Base-by-base conservation (phyloP, 2,113 vertebrate species). In the Taxidea taxus region DNA sequence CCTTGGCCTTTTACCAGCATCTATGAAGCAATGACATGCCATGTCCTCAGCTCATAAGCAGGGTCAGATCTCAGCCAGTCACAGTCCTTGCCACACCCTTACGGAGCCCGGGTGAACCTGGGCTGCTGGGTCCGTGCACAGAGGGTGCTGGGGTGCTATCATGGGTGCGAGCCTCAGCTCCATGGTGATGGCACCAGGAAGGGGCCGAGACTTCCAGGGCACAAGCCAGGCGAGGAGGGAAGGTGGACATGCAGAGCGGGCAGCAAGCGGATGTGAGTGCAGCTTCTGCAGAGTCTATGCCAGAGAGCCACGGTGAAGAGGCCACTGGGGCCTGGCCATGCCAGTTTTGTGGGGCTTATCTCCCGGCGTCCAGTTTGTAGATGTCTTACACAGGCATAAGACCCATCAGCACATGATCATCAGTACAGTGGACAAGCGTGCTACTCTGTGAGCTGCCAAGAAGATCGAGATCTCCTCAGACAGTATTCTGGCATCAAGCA, bases 401-500 rank as follows among this genome's bases (percentile, higher is more conserved):
- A 49, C 39, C 12, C 8, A 10, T 3, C 39, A 34, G 72, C 31
- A 9, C 16, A 4, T 15, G 6, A 5, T 84, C 4, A 6, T 37
- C 15, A 25, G 20, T 1, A 47, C 9, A 25, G 89, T 7, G 62
- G 62, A 20, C 56, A 34, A 39, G 34, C 18, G 18, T 31, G 60
- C 37, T 14, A 34, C 42, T n/a, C 18, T 49, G 27, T 31, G 7
- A 29, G 44, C 54, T 34, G 47, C 25, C 16, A 6, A 42, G 37
- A 44, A 31, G 70, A 37, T 12, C 39, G 8, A 47, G 80, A 20
- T 78, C 70, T 68, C 88, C 88, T 34, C 5, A 60, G 60, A 58
- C 4, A 9, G 27, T 7, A 10, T 4, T 4, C 27, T 3, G 16
- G n/a, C 44, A 6, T 3, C 11, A 21, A 42, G 39, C 49, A 42